Evolutionary conservation across 2,888 invertebrate species (phyloP).

Genomic region (Chironomus riparius): DNA sequence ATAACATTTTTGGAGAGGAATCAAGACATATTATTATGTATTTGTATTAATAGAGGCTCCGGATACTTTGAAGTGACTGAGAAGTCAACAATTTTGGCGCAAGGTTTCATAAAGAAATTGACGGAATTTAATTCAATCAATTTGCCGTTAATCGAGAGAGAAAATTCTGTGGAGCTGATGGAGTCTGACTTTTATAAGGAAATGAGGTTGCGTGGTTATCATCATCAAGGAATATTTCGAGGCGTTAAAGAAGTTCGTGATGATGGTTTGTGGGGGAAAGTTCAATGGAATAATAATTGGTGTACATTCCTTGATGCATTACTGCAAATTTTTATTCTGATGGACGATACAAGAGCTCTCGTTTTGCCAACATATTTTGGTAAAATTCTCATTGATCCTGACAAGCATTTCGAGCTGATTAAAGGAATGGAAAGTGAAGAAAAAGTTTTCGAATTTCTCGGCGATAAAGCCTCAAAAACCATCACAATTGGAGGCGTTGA

Average conservation of each 20-base stretch:
- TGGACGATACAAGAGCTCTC: conserved; percentile 42
- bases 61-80: conserved; percentile 41
- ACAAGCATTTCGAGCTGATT: conserved; percentile 34
- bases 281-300: conserved; percentile 54
- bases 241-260: conserved; percentile 43
- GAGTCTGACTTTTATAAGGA: conserved; percentile 43
- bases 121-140: conserved; percentile 28
- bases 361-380: conserved; percentile 50
- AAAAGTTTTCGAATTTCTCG: neutral
- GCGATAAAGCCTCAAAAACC: conserved; percentile 34
- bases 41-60: conserved; percentile 36
- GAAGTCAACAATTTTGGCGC: conserved; percentile 38
- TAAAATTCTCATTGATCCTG: conserved; percentile 47
- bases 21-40: conserved; percentile 35
- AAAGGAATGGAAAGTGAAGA: neutral
- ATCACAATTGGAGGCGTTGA: conserved; percentile 48
- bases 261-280: conserved; percentile 36
- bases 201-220: conserved; percentile 46
- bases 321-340: conserved; percentile 51
- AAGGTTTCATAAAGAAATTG: conserved; percentile 36
- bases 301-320: conserved; percentile 58
- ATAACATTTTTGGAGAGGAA: conserved; percentile 49
- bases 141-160: neutral
- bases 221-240: conserved; percentile 45
- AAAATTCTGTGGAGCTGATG: neutral